phyloP scores from a whole-genome alignment of 2,797 vertebrate genomes.

The Trachurus trachurus region DNA sequence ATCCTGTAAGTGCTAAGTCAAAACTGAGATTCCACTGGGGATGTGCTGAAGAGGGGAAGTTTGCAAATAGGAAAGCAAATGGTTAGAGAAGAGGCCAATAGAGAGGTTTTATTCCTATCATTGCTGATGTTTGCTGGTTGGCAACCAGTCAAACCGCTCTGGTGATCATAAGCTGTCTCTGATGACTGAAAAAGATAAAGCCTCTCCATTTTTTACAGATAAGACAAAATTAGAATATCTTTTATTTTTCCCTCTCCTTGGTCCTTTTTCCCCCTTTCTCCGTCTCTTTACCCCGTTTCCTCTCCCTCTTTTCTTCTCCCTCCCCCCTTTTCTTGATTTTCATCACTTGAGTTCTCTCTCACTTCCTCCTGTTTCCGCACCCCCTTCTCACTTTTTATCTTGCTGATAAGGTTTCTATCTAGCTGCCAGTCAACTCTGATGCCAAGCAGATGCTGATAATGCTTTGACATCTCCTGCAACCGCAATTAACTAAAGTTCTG shows the following conservation, averaged over 20 bases:
- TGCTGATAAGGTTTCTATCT: conserved; percentile 65
- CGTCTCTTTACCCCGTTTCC: not conserved
- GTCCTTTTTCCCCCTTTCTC: conserved; percentile 1
- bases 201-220: conserved; percentile 47
- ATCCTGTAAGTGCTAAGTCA: conserved; percentile 32
- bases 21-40: conserved; percentile 29
- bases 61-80: conserved; percentile 37
- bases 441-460: conserved; percentile 68
- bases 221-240: conserved; percentile 53
- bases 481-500: conserved; percentile 71
- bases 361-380: conserved; percentile 39
- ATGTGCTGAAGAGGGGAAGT: conserved; percentile 22
- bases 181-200: conserved; percentile 52
- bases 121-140: conserved; percentile 40
- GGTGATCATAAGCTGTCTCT: conserved; percentile 39
- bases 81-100: conserved; percentile 21
- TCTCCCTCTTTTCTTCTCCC: conserved; percentile 18
- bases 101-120: conserved; percentile 20
- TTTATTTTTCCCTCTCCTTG: conserved; percentile 27
- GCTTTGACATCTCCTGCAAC: conserved; percentile 60
- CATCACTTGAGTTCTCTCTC: conserved; percentile 31
- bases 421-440: conserved; percentile 71
- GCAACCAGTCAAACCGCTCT: conserved; percentile 45
- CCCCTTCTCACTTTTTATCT: conserved; percentile 65
- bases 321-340: conserved; percentile 29